Percentiles rank a stretch among this genome's conserved stretches.
Evolutionary conservation across 2,113 vertebrate genomes (phyloP).

Genomic region (Cichladusa arquata): DNA sequence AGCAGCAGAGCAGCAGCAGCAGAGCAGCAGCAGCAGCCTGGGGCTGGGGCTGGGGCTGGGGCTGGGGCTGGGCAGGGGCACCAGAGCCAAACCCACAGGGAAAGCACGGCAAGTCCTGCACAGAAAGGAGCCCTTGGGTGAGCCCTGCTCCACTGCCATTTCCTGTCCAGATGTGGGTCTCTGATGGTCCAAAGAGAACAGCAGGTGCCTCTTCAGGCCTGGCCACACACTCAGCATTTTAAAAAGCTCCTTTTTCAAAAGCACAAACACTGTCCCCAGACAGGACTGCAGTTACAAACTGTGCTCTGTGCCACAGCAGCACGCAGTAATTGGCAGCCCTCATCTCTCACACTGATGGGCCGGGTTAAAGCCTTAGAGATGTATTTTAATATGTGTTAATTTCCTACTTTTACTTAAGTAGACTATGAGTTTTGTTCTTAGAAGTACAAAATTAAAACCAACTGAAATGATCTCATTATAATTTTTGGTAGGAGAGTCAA

Average conservation of each 20-base stretch:
- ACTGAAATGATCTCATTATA: neutral
- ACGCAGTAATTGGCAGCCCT: neutral
- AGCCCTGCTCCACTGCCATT: rapidly evolving
- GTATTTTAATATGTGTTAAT: neutral
- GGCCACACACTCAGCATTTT: neutral
- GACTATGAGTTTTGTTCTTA: neutral
- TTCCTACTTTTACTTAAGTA: constrained; percentile 6
- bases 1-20: neutral
- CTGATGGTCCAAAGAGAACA: neutral
- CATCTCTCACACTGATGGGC: neutral
- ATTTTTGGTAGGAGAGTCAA: neutral
- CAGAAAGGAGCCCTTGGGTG: neutral
- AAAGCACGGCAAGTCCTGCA: too few species aligned
- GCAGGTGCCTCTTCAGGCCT: neutral
- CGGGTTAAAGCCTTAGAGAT: neutral
- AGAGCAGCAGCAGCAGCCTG: too few species aligned
- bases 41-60: too few species aligned
- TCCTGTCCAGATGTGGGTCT: neutral
- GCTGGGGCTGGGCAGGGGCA: neutral
- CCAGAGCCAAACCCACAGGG: neutral
- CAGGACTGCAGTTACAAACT: neutral
- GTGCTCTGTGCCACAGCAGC: neutral
- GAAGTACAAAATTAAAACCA: constrained; percentile 25
- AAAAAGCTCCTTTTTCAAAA: neutral
- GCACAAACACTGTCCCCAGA: neutral